Evolutionary conservation across 2,888 invertebrate species (phyloP).

Genomic region (Arrhopalites spinosus): DNA sequence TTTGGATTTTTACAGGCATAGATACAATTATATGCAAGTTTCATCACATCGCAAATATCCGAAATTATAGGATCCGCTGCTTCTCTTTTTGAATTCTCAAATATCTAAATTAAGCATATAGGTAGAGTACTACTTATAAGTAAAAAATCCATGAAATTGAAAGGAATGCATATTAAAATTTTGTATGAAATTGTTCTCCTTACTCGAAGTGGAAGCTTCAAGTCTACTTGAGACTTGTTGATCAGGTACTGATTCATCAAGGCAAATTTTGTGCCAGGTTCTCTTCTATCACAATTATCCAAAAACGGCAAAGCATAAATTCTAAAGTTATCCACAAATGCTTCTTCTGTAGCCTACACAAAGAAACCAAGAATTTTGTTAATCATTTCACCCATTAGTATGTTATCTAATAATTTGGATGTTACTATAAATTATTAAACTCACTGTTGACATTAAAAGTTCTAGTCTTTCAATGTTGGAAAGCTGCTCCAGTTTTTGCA

Average conservation of each 20-base stretch:
- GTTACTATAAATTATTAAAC: too few species aligned
- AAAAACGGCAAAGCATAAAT: conserved; percentile 70
- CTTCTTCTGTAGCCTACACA: conserved; percentile 64
- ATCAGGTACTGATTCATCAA: conserved; percentile 65
- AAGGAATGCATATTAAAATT: background rate
- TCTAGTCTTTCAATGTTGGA: conserved; percentile 67
- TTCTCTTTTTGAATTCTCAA: conserved; percentile 62
- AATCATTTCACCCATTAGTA: conserved; percentile 6
- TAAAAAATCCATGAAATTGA: conserved; percentile 8
- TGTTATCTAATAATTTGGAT: too few species aligned
- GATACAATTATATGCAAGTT: conserved; percentile 69
- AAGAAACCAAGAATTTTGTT: background rate
- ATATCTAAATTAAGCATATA: conserved; percentile 58
- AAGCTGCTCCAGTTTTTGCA: conserved; percentile 66
- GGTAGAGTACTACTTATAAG: too few species aligned
- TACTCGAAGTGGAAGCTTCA: conserved; percentile 60
- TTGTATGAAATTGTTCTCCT: too few species aligned
- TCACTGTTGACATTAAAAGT: conserved; percentile 67
- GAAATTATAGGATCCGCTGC: conserved; percentile 62
- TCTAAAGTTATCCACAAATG: conserved; percentile 66
- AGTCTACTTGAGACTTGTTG: conserved; percentile 61
- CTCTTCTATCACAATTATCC: conserved; percentile 64
- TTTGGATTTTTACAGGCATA: conserved; percentile 69
- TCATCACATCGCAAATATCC: conserved; percentile 65
- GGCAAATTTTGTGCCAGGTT: conserved; percentile 59